Percentiles rank a stretch among this genome's conserved stretches.
Conservation (phyloP, 35 echinoderm and acorn worm genomes). For the Antedon bifida region DNA sequence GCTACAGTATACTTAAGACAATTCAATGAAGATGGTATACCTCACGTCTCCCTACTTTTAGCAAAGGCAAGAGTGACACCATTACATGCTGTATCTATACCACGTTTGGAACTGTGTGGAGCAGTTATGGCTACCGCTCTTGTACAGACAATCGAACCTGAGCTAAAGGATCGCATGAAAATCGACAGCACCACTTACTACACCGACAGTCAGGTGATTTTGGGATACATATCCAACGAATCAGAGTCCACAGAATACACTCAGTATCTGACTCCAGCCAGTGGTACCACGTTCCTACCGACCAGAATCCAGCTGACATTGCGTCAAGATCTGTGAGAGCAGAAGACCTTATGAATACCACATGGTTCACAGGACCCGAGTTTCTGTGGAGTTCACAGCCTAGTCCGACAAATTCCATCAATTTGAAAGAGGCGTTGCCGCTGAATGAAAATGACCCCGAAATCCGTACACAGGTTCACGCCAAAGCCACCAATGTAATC, state of each 20-base stretch:
- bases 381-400: conserved; percentile 39
- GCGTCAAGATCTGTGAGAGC: conserved; percentile 39
- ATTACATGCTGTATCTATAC: background rate
- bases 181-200: background rate
- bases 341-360: conserved; percentile 17
- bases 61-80: background rate
- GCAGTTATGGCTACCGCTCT: background rate
- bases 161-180: background rate
- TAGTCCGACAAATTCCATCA: background rate
- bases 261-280: conserved; percentile 3
- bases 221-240: conserved; percentile 42
- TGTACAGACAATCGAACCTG: background rate
- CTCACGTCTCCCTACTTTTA: background rate
- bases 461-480: background rate
- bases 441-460: conserved; percentile 36
- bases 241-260: conserved; percentile 35
- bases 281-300: conserved; percentile 22
- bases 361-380: conserved; percentile 51
- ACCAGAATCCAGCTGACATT: conserved; percentile 43
- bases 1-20: background rate
- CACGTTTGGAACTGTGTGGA: background rate
- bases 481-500: background rate
- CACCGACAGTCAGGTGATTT: conserved; percentile 29
- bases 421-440: background rate
- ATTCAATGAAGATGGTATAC: background rate